Percentiles rank a stretch among this genome's conserved stretches.
These are phyloP conservation scores for Pachymerium ferrugineum DNA, from an alignment of 2,888 invertebrate genomes.

Conservation along the genomic window DNA sequence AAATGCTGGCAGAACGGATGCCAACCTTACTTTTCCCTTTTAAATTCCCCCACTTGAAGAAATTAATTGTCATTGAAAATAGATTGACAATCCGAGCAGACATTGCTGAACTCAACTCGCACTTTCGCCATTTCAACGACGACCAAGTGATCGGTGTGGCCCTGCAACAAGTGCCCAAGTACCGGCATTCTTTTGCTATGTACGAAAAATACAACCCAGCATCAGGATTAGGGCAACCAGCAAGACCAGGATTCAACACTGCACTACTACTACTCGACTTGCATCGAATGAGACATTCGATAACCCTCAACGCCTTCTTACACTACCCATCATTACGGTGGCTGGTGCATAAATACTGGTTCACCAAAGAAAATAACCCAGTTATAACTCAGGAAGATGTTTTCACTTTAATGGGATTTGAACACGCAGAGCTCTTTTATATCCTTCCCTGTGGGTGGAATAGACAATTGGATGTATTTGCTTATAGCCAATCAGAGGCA, in stretches of 20 bases:
- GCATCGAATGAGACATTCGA: constrained; percentile 59
- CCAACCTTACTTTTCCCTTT: constrained; percentile 36
- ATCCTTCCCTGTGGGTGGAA: constrained; percentile 73
- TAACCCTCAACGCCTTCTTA: constrained; percentile 55
- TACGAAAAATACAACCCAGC: constrained; percentile 60
- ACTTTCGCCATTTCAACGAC: constrained; percentile 61
- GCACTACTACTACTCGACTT: constrained; percentile 69
- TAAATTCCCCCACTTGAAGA: constrained; percentile 34
- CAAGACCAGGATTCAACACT: constrained; percentile 69
- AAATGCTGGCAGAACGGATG: constrained; percentile 35
- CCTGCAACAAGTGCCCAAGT: constrained; percentile 70
- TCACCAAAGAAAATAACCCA: constrained; percentile 49
- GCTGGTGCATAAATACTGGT: constrained; percentile 47
- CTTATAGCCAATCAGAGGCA: constrained; percentile 5
- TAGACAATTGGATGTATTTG: constrained; percentile 56
- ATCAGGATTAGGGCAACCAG: constrained; percentile 58
- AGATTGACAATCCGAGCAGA: constrained; percentile 56
- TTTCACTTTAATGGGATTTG: constrained; percentile 64
- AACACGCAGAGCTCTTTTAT: constrained; percentile 65
- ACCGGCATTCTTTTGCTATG: constrained; percentile 64
- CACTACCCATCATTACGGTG: constrained; percentile 41
- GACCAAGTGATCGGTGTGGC: constrained; percentile 64
- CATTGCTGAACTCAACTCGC: constrained; percentile 59
- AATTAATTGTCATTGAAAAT: constrained; percentile 34
- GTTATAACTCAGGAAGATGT: constrained; percentile 80